Evolutionary conservation across 2,888 invertebrate genomes (phyloP), one percentile per base, ranked within the genome.

Genomic region (Ochlodes sylvanus): DNA sequence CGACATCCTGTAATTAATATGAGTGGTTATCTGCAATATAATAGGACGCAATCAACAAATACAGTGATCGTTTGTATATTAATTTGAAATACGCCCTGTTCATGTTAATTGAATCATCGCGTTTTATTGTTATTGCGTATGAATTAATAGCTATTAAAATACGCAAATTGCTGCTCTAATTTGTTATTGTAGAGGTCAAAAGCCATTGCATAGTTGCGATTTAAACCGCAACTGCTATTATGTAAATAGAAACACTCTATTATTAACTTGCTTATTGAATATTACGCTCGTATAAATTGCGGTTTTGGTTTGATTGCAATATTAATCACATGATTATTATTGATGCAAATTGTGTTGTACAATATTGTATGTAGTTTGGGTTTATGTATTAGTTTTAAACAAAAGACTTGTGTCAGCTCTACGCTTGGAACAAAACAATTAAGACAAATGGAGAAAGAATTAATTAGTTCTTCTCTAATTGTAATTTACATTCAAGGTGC

Each of bases 1-100:
- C 64, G 72, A 69, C 71, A 70, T 73, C 68, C 70, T 71, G 72
- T 72, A 72, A 73, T 73, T 75, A 75, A 72, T 72, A 70, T 66
- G 71, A 69, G 38, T 69, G 56, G 61, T 55, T 62, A 62, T 62
- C 62, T 68, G 70, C 70, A 75, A 75, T 67, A 67, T 67, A 67
- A 67, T 67, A 71, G 69, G 70, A 69, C 69, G 68, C 72, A 69
- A 69, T 66, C 69, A 70, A 70, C 68, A 71, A 75, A 75, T 73
- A 70, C 70, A 67, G 68, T 62, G 68, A 63, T 72, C 69, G 69
- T 69, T 71, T 72, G 67, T 70, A 50, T 62, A 68, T 62, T 62
- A 62, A 67, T 55, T 60, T 55, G 67, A 68, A 68, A 68, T 62
- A 62, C 41, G 17, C 56, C 44, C 62, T 32, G 62, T 44, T 74